These are phyloP conservation scores for Gallinago solitaria DNA, from an alignment of 2,797 vertebrate genomes.

Conservation along the genomic window DNA sequence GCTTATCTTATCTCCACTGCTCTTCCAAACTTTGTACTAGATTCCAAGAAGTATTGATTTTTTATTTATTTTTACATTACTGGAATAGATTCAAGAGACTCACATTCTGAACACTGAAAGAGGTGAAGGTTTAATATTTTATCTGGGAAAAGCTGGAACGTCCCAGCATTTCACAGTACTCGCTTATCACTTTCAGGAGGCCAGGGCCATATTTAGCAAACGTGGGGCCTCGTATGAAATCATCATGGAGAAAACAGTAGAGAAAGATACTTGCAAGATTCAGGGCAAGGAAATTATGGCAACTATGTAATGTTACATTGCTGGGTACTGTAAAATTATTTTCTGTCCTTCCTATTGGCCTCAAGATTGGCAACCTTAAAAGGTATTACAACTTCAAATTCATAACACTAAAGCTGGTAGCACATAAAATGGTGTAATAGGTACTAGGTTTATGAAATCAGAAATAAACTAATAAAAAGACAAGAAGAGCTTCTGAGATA, in stretches of 20 bases:
- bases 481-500: not conserved
- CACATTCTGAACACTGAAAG: slow-evolving; percentile 13
- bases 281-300: not conserved
- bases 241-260: not conserved
- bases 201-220: not conserved
- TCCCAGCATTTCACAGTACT: slow-evolving; percentile 56
- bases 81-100: slow-evolving; percentile 49
- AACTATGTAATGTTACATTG: not conserved
- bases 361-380: not conserved
- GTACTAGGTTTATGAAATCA: not conserved
- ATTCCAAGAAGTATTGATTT: slow-evolving; percentile 65
- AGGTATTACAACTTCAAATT: not conserved
- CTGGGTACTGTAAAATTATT: not conserved
- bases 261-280: not conserved
- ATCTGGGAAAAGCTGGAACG: slow-evolving; percentile 40
- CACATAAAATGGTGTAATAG: not conserved
- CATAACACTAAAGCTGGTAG: not conserved
- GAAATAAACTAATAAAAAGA: not conserved
- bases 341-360: not conserved
- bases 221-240: not conserved
- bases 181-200: not conserved
- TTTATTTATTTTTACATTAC: slow-evolving; percentile 64
- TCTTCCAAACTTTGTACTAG: slow-evolving; percentile 64
- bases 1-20: slow-evolving; percentile 65
- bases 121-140: slow-evolving; percentile 41